Conservation (phyloP, 2,888 invertebrate species). For the Pachydiplax longipennis region DNA sequence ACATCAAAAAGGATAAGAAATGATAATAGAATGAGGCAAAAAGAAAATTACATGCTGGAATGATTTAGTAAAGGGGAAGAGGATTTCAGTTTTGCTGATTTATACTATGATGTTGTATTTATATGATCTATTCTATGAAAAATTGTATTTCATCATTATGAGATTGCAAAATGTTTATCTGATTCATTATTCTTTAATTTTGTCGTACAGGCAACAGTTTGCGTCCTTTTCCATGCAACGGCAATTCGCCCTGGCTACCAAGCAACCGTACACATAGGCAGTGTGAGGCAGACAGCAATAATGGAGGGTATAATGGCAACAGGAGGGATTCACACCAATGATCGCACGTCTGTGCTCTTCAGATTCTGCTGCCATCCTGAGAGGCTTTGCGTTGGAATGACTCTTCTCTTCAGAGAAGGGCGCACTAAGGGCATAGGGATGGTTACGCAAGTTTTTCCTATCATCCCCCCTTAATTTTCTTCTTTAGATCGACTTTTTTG, state of each 20-base stretch:
- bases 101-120: too few species aligned
- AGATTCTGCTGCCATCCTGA: constrained; percentile 90
- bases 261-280: constrained; percentile 94
- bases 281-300: constrained; percentile 93
- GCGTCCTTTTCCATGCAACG: constrained; percentile 87
- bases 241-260: constrained; percentile 85
- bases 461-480: not conserved
- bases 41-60: too few species aligned
- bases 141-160: too few species aligned
- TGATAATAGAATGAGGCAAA: too few species aligned
- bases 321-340: constrained; percentile 78
- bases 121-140: too few species aligned
- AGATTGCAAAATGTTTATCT: constrained; percentile 64
- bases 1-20: too few species aligned
- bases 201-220: constrained; percentile 77
- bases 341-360: constrained; percentile 86
- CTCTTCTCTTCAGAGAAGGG: constrained; percentile 84
- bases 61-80: too few species aligned
- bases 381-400: constrained; percentile 79
- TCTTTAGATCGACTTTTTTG: not conserved
- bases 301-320: constrained; percentile 77
- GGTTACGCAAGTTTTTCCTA: constrained; percentile 77
- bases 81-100: too few species aligned
- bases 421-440: constrained; percentile 86
- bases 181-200: constrained; percentile 57